Base-by-base conservation (phyloP, 2,797 vertebrate species). In the Trichosurus vulpecula region DNA sequence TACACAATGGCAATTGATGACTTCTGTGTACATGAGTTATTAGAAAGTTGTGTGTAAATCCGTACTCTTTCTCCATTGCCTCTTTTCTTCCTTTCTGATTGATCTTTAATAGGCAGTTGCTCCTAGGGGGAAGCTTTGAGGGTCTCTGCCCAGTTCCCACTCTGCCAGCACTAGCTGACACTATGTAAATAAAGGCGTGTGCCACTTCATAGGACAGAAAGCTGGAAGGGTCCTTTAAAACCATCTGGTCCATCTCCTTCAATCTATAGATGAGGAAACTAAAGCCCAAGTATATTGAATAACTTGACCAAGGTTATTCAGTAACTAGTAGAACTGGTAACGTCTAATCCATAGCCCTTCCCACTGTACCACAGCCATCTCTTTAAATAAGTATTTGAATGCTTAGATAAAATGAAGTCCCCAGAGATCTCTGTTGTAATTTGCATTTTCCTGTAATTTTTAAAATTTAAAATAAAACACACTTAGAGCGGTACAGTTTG, bases 251-350 rank as follows among this genome's bases (percentile, higher is more conserved):
- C 0, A 93, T 35, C 11, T 22, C 47, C 54, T 95, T 52, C 19
- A 29, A 4, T 74, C 52, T 56, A 35, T 52, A 53, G 29, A 58
- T 57, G 92, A 92, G 55, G 89, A 95, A 95, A 92, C 90, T 90
- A 13, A 74, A 27, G 52, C 51, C 90, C 57, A 93, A 87, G 91
- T 94, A 93, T 54, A 81, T 56, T 52, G 22, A 31, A 0, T 55
- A 12, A 91, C 53, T 93, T 51, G 6, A 87, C 74, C 41, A 87
- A 25, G 22, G 16, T 74, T 74, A 74, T 35, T 74, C 61, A 74
- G 14, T 29, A 27, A 47, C 74, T 87, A 51, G 47, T 47, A 87
- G 74, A 87, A 51, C n/a, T 81, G 19, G 66, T 81, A 81, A 81
- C 16, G 47, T 81, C 47, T 81, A 81, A 47, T 81, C n/a, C 3